Base-by-base conservation (phyloP, 2,113 vertebrate species). In the Grammomys dolichurus region DNA sequence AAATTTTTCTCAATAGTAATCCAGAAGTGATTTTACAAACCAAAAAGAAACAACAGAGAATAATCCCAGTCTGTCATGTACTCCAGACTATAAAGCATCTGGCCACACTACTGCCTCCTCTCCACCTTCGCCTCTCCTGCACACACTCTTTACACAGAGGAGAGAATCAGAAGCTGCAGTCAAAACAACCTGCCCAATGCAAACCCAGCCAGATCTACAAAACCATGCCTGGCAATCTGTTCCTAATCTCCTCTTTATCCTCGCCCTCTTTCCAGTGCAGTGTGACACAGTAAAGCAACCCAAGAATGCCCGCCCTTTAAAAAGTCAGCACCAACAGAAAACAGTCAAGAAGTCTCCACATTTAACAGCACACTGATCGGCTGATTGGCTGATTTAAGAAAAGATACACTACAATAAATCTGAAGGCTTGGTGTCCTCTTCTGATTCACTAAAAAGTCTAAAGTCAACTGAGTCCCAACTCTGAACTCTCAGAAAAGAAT, bases 141-240 rank as follows among this genome's bases (percentile, higher is more conserved):
- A 63, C 14, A 43, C 9, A 13, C 48, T 2, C 10, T 26, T 26
- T 24, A 24, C 20, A 76, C 28, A 73, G 43, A 48, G 67, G 5
- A 92, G n/a, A 58, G 54, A 90, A 77, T 63, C 73, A 87, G 56
- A 96, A 89, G 82, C 40, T 9, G 31, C 78, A 46, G 60, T 46
- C 16, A 48, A 84, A 92, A 87, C 72, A 48, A 58, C 24, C 89
- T 40, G 28, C 65, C 67, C n/a, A 17, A 31, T 0, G 63, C 24
- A 89, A 95, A 91, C 60, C 54, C 6, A 20, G 17, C 11, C 43
- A 75, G 89, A 14, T 69, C 40, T 56, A 14, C 28, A 85, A 69
- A 77, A 19, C 56, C 26, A 36, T 11, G 33, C 11, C 4, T 46
- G 69, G 51, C n/a, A 31, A 63, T 76, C 94, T 54, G 24, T 46